Evolutionary conservation across 1,140 invertebrate species (phyloP), one percentile per base, ranked within the genome.

Genomic region (Argopecten irradians): DNA sequence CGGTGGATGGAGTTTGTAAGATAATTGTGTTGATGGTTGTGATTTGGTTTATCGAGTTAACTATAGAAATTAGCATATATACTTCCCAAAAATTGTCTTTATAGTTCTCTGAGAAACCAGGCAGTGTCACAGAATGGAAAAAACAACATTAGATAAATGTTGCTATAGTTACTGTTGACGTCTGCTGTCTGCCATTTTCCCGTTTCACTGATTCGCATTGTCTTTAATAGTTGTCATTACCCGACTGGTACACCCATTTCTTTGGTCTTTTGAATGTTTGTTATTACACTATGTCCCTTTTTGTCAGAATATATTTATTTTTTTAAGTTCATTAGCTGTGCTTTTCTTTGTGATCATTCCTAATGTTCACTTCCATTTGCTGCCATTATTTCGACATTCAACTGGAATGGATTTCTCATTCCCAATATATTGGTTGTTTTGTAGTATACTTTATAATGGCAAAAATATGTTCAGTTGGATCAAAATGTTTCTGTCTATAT

Each of bases 21-120:
- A n/a, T 71, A 71, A 71, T 71, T 71, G 55, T 71, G 55, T 71
- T n/a, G 55, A 71, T 71, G 55, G 22, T n/a, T 71, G 7, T 71
- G 55, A 71, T 71, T n/a, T 71, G 55, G 22, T 71, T 71, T 71
- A 71, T 71, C 28, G 55, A 11, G 55, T 71, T 71, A 71, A 28
- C 55, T n/a, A 28, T 5, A 71, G 55, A 71, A 71, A 71, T 71
- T 71, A 3, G 28, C n/a, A 28, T 71, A 71, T n/a, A 28, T n/a
- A 71, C 22, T 71, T 28, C n/a, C n/a, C n/a, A n/a, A n/a, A 28
- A 8, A 3, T 71, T 71, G 55, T n/a, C 55, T 71, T 71, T 28
- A 28, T 7, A 71, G 55, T 71, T 71, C 22, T 71, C 28, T 3
- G n/a, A n/a, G n/a, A n/a, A n/a, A n/a, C n/a, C n/a, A 5, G 8